Conservation (phyloP, 2,113 vertebrate genomes). For the Fregetta grallaria region DNA sequence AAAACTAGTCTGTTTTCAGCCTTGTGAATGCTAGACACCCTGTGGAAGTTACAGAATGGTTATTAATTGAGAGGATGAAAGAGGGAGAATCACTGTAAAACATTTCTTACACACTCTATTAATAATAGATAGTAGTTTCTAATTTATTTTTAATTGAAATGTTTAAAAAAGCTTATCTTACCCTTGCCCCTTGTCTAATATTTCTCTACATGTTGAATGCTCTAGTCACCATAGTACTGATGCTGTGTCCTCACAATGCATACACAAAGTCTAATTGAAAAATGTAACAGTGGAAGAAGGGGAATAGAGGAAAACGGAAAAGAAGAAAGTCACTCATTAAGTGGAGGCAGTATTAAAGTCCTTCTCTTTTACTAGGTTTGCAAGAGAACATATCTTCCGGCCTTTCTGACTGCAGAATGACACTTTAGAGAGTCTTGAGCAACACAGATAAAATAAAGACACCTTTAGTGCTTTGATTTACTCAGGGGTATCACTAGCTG, state of each 20-base stretch:
- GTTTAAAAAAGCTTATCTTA: background rate
- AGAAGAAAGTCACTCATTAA: background rate
- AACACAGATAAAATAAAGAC: background rate
- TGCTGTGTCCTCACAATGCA: background rate
- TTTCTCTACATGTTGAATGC: background rate
- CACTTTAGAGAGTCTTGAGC: background rate
- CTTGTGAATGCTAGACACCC: background rate
- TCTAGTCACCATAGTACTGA: background rate
- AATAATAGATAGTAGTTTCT: background rate
- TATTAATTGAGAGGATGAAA: background rate
- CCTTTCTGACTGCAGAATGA: background rate
- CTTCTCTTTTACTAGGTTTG: background rate
- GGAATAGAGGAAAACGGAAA: background rate
- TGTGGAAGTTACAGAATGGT: background rate
- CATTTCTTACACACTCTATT: background rate
- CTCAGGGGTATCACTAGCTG: background rate
- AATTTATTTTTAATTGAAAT: conserved; percentile 29
- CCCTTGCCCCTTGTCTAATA: background rate
- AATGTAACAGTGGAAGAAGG: background rate
- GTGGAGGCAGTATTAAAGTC: background rate
- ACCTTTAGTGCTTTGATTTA: background rate
- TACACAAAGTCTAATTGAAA: background rate
- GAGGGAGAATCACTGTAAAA: background rate
- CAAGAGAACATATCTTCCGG: background rate
- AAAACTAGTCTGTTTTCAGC: background rate